These are phyloP conservation scores for Aphidius gifuensis DNA, from an alignment of 1,140 invertebrate species.

Conservation along the genomic window DNA sequence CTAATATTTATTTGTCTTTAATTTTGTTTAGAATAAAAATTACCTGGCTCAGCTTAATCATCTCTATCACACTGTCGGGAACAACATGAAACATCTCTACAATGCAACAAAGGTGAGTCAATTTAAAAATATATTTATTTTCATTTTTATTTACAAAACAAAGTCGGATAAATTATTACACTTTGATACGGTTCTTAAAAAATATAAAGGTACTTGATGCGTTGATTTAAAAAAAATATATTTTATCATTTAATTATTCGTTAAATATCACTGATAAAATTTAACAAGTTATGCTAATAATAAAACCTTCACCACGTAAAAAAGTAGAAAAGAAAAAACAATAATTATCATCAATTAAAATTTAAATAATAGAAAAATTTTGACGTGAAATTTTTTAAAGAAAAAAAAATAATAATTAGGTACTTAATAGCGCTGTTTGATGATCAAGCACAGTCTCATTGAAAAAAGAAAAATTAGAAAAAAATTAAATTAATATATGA, in stretches of 20 bases:
- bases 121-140: neutral
- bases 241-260: neutral
- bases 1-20: constrained; percentile 17
- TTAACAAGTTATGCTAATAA: neutral
- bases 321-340: neutral
- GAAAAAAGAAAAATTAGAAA: constrained; percentile 15
- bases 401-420: constrained; percentile 17
- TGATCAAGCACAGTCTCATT: constrained; percentile 28
- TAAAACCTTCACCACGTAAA: neutral
- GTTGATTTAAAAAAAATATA: no score
- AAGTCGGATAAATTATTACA: neutral
- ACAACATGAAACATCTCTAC: constrained; percentile 20
- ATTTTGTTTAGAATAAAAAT: constrained; percentile 29
- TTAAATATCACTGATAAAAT: neutral
- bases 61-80: neutral
- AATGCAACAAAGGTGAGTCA: constrained; percentile 33
- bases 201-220: no score
- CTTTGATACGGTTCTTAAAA: no score
- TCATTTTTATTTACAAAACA: constrained; percentile 3
- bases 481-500: constrained; percentile 28
- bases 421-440: constrained; percentile 24
- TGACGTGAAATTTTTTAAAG: neutral
- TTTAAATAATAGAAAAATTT: neutral
- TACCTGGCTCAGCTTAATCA: constrained; percentile 22
- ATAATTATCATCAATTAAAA: neutral